Conservation (phyloP, 1,140 invertebrate species). For the Temnothorax longispinosus region DNA sequence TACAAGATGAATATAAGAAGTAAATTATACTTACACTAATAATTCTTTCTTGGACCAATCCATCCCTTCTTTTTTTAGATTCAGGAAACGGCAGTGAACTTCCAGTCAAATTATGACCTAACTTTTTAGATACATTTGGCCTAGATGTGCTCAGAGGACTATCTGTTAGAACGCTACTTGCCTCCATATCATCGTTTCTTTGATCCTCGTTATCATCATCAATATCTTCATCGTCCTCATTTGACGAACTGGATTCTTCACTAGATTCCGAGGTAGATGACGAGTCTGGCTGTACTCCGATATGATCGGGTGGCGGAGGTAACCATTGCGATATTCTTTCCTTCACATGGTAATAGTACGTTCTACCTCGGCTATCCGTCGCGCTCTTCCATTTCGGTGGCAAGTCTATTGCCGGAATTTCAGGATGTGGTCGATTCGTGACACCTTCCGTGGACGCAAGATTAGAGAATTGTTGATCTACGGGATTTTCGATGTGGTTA, state of each 20-base stretch:
- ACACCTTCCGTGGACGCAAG: slow-evolving; percentile 54
- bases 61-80: slow-evolving; percentile 84
- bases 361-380: slow-evolving; percentile 91
- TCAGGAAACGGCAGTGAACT: slow-evolving; percentile 66
- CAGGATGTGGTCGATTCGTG: slow-evolving; percentile 66
- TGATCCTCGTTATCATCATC: slow-evolving; percentile 82
- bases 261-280: slow-evolving; percentile 83
- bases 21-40: slow-evolving; percentile 88
- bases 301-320: slow-evolving; percentile 89
- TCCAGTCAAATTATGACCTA: slow-evolving; percentile 28
- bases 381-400: slow-evolving; percentile 96
- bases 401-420: slow-evolving; percentile 88
- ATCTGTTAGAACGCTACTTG: slow-evolving; percentile 64
- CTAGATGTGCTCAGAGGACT: slow-evolving; percentile 49
- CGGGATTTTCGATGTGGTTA: slow-evolving; percentile 59
- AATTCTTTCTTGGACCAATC: slow-evolving; percentile 89
- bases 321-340: slow-evolving; percentile 95
- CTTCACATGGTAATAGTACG: slow-evolving; percentile 96
- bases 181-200: slow-evolving; percentile 66
- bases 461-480: slow-evolving; percentile 68
- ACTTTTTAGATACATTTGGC: slow-evolving; percentile 68
- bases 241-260: slow-evolving; percentile 85
- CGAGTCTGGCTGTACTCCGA: slow-evolving; percentile 84
- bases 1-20: slow-evolving; percentile 38
- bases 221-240: slow-evolving; percentile 86